Base-by-base conservation (phyloP, 2,113 vertebrate genomes). In the Tetraodon nigroviridis region DNA sequence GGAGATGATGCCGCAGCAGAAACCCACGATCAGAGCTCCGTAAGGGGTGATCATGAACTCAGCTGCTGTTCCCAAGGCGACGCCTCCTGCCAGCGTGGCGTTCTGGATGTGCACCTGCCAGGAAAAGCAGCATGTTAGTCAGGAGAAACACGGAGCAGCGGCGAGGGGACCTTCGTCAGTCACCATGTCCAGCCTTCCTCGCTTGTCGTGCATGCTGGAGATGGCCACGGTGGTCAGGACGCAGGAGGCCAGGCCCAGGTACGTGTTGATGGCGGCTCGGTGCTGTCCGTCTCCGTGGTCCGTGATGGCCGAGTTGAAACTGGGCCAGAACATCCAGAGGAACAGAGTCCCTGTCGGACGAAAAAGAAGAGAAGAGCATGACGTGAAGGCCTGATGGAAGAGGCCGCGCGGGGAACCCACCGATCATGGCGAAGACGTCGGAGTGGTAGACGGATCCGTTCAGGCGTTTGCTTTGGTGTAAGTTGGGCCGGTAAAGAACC, bases 291-390 rank as follows among this genome's bases (percentile, higher is more conserved):
- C 94, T 4, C 97, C 96, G 0, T 94, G 93, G 0, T 87, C 49
- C 45, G 95, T 87, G 71, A 94, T 83, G 20, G 96, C 95, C 0
- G 94, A 96, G 84, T 99, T 99, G 86, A 99, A 99, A 85, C 97
- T 99, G 76, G 97, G 97, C 97, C 97, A 99, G 82, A 91, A 99
- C 90, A 98, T 93, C 97, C 97, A 99, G 13, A 99, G 88, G 84
- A 92, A 99, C 18, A 99, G 86, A 0, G 96, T 93, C 3, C 97
- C 97, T 99, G 74, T 6, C 13, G 61, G 42, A 21, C 17, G 40
- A 58, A 46, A 73, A 17, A 24, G 18, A 19, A 14, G 44, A 4
- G 18, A 16, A 15, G 21, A 4, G 37, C 12, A 7, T 63, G 21
- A 63, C 11, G 2, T 7, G 15, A 2, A n/a, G 6, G 29, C 18